These are phyloP conservation scores for Limnephilus auricula DNA, from an alignment of 2,888 invertebrate genomes.

Conservation along the genomic window DNA sequence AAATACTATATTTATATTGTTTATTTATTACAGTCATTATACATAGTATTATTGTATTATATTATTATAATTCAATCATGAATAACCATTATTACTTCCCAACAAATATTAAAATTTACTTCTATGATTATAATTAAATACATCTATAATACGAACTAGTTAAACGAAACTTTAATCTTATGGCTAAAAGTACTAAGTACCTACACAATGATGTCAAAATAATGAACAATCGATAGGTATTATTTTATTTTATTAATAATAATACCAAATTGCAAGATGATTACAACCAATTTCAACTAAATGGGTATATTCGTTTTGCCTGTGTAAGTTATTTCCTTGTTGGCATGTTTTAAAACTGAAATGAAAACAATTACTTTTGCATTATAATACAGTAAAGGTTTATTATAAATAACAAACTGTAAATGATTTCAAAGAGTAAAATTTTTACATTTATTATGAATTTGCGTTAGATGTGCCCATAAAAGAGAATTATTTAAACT, in stretches of 20 bases:
- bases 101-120: too few species aligned
- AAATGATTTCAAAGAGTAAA: background rate
- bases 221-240: too few species aligned
- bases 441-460: background rate
- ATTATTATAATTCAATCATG: too few species aligned
- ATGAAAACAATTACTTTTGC: background rate
- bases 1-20: background rate
- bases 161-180: too few species aligned
- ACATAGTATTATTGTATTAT: too few species aligned
- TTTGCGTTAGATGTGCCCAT: background rate
- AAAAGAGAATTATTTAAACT: conserved; percentile 49
- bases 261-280: background rate
- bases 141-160: too few species aligned
- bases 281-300: background rate
- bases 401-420: background rate
- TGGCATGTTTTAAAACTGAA: background rate
- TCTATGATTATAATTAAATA: too few species aligned
- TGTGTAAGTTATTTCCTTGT: background rate
- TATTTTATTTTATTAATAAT: background rate
- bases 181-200: too few species aligned
- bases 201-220: too few species aligned
- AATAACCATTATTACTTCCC: too few species aligned
- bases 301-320: background rate
- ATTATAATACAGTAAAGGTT: background rate
- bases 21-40: background rate